phyloP scores from a whole-genome alignment of 2,797 vertebrate genomes.

The Sebastes dallii region DNA sequence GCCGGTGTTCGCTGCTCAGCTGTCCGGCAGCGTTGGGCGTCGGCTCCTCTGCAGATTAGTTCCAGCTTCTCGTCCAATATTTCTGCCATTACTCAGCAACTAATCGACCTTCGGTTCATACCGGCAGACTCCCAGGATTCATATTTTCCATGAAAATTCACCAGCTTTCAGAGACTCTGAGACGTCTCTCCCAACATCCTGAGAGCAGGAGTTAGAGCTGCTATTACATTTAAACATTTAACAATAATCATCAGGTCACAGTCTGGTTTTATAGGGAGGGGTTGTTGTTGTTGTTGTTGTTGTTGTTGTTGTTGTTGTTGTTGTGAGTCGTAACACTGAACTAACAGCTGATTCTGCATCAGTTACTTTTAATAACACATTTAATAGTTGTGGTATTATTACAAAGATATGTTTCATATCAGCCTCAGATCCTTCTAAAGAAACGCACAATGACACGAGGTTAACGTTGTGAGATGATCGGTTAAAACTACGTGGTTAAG shows the following conservation, averaged over 20 bases:
- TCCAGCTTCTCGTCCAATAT: constrained; percentile 60
- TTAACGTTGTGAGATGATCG: no score
- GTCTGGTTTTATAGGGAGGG: not conserved
- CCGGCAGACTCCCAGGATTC: not conserved
- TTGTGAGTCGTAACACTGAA: not conserved
- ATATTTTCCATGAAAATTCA: constrained; percentile 29
- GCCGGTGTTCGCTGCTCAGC: not conserved
- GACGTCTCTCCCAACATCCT: not conserved
- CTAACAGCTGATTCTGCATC: not conserved
- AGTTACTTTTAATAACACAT: not conserved
- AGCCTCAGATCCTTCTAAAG: no score
- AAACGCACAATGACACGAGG: no score
- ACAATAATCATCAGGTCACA: not conserved
- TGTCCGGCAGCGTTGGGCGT: constrained; percentile 47
- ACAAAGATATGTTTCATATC: no score
- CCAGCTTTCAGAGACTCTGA: not conserved
- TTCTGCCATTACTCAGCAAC: constrained; percentile 62
- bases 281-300: no score
- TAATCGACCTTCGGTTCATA: constrained; percentile 10
- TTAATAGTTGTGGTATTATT: not conserved
- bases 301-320: no score
- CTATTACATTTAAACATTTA: not conserved
- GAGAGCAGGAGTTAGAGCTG: no score
- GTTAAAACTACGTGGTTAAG: no score
- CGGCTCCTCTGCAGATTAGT: constrained; percentile 52